Evolutionary conservation across 2,888 invertebrate genomes (phyloP).

Genomic region (Spicauda simplicius): DNA sequence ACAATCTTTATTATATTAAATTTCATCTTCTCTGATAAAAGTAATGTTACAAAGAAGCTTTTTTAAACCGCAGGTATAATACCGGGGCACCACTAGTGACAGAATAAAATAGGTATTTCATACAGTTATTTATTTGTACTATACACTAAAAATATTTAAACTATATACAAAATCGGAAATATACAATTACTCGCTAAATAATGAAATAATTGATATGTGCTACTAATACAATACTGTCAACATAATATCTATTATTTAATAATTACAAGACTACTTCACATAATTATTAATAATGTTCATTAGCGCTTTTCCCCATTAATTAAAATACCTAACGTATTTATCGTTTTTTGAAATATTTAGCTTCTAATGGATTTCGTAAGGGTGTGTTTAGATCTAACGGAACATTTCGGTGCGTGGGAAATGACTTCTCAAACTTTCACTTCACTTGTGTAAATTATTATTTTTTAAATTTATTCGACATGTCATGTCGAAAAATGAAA

Average conservation of each 20-base stretch:
- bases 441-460: no score
- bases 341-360: conserved; percentile 41
- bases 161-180: conserved; percentile 7
- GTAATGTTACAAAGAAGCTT: no score
- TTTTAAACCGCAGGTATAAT: no score
- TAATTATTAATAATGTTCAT: conserved; percentile 57
- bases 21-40: no score
- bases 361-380: conserved; percentile 36
- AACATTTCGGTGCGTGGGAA: not conserved
- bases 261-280: conserved; percentile 38
- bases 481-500: no score
- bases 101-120: not conserved
- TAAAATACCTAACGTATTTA: conserved; percentile 44
- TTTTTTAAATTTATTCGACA: no score
- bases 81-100: not conserved
- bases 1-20: no score
- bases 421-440: no score
- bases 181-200: not conserved
- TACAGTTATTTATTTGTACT: not conserved
- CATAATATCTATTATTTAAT: conserved; percentile 17
- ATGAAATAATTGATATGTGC: conserved; percentile 26
- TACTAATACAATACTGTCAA: conserved; percentile 32
- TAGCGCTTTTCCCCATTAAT: conserved; percentile 82
- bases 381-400: conserved; percentile 8
- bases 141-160: not conserved